A percentile compares a stretch with the other conserved stretches of the same genome.
Conservation (phyloP, 1,140 invertebrate genomes). For the Scaptomyza pallida region DNA sequence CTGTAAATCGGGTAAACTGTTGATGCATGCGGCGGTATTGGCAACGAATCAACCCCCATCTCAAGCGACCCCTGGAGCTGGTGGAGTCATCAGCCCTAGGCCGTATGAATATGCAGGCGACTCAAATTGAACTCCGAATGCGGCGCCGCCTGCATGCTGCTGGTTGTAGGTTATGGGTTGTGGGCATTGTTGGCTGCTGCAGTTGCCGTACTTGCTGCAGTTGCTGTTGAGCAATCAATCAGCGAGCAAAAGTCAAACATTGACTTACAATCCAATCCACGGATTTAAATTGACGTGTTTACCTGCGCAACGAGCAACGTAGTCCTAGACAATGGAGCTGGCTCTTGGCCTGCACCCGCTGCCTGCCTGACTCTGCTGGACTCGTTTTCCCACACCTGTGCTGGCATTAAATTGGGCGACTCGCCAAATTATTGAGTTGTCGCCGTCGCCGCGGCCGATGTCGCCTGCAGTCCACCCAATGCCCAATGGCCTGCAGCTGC, state of each 20-base stretch:
- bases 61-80: conserved; percentile 51
- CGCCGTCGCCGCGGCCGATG: conserved; percentile 64
- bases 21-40: conserved; percentile 59
- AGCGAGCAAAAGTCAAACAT: conserved; percentile 84
- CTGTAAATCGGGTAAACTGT: conserved; percentile 81
- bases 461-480: conserved; percentile 49
- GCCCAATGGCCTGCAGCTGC: conserved; percentile 52
- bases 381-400: conserved; percentile 42
- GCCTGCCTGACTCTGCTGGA: conserved; percentile 13
- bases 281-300: conserved; percentile 83
- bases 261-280: conserved; percentile 83
- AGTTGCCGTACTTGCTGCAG: conserved; percentile 48
- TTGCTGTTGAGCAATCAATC: conserved; percentile 84
- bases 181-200: conserved; percentile 3
- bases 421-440: conserved; percentile 81
- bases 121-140: conserved; percentile 54
- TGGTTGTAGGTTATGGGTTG: conserved; percentile 7
- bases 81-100: conserved; percentile 72
- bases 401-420: conserved; percentile 78
- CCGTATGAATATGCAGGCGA: conserved; percentile 74
- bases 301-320: conserved; percentile 62
- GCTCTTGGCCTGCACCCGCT: conserved; percentile 27
- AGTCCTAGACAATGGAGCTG: conserved; percentile 67
- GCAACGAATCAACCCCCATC: neutral
- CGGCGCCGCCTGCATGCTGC: conserved; percentile 14